Conservation (phyloP, 1,140 invertebrate species). For the Drosophila trapezifrons region DNA sequence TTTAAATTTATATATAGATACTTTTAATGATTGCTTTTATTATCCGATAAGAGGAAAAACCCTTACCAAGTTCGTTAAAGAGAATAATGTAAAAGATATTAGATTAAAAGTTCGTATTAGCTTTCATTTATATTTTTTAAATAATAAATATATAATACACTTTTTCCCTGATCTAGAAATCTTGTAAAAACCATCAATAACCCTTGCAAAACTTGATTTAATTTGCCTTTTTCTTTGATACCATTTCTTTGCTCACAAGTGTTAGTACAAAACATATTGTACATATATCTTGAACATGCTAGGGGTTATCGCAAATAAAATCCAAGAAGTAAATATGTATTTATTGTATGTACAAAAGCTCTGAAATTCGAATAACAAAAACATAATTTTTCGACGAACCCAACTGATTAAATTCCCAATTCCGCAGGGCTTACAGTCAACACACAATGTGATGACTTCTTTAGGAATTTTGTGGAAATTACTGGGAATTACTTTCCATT, state of each 20-base stretch:
- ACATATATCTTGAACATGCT: background rate
- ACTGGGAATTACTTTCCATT: too few species aligned
- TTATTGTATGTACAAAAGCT: background rate
- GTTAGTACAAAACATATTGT: background rate
- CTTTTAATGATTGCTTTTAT: too few species aligned
- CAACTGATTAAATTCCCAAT: slow-evolving; percentile 1
- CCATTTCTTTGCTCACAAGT: background rate
- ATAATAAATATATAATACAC: too few species aligned
- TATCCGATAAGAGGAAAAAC: too few species aligned
- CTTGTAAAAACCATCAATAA: background rate
- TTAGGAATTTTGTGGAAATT: too few species aligned
- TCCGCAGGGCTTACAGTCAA: background rate
- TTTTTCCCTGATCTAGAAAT: background rate
- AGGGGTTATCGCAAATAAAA: background rate
- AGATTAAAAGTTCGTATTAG: too few species aligned
- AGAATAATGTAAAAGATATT: too few species aligned
- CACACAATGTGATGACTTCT: background rate
- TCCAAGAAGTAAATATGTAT: background rate
- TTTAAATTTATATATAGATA: too few species aligned
- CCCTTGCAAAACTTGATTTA: background rate
- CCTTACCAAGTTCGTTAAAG: too few species aligned
- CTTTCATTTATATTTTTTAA: too few species aligned
- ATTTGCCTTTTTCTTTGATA: background rate
- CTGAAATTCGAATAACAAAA: background rate
- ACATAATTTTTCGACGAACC: slow-evolving; percentile 4